Percentiles rank a stretch among this genome's conserved stretches.
Evolutionary conservation across 2,113 vertebrate species (phyloP).

Genomic region (Diglossa brunneiventris): DNA sequence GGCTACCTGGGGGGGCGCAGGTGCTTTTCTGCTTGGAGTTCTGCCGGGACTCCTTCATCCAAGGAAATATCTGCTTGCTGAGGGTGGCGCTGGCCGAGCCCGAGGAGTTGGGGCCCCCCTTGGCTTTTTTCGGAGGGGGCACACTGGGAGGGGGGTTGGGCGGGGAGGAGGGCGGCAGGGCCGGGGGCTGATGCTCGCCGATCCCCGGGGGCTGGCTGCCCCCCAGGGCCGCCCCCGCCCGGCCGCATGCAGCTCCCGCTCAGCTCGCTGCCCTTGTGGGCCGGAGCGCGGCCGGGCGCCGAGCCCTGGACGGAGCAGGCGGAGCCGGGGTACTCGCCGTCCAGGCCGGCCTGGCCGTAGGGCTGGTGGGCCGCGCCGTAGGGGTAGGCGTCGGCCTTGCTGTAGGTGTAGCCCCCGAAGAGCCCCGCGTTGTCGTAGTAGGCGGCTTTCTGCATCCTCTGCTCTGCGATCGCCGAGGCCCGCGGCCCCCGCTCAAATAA

Average conservation of each 20-base stretch:
- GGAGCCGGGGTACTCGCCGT: slow-evolving; percentile 88
- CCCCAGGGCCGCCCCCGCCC: slow-evolving; percentile 78
- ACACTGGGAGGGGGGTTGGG: slow-evolving; percentile 84
- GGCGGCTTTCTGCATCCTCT: slow-evolving; percentile 96
- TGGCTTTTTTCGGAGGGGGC: slow-evolving; percentile 88
- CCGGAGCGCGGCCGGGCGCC: slow-evolving; percentile 77
- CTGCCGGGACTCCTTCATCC: slow-evolving; percentile 97
- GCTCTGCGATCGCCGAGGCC: slow-evolving; percentile 82
- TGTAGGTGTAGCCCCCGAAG: slow-evolving; percentile 92
- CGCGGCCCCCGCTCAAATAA: slow-evolving; percentile 86
- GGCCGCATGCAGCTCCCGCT: slow-evolving; percentile 94
- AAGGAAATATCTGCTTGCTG: slow-evolving; percentile 97
- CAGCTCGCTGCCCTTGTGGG: slow-evolving; percentile 88
- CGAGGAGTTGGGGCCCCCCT: slow-evolving; percentile 80
- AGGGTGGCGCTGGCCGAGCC: slow-evolving; percentile 82
- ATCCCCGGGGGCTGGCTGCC: slow-evolving; percentile 81
- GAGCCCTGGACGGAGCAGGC: slow-evolving; percentile 93
- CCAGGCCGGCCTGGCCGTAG: slow-evolving; percentile 84
- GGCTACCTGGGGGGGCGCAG: slow-evolving; percentile 89
- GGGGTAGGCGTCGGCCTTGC: slow-evolving; percentile 90
- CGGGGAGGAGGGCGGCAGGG: slow-evolving; percentile 88
- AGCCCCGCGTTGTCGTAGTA: slow-evolving; percentile 97
- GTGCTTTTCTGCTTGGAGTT: slow-evolving; percentile 94
- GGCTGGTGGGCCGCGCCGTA: slow-evolving; percentile 88
- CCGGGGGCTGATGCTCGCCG: slow-evolving; percentile 83